Evolutionary conservation across 2,797 vertebrate species (phyloP), one percentile per base, ranked within the genome.

Genomic region (Apogon talboti): DNA sequence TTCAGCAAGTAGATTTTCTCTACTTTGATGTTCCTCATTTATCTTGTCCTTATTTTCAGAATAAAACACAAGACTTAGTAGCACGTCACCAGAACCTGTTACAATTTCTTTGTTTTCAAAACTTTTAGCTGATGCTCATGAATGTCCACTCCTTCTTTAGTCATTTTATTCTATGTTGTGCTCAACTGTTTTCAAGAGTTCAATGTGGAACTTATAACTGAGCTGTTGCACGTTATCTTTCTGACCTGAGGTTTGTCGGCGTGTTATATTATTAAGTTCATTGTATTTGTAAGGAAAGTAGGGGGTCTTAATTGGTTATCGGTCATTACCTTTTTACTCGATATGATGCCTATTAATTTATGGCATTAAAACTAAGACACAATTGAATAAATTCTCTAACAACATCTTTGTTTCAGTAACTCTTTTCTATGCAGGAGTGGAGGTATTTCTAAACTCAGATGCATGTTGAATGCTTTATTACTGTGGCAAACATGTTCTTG

Each of bases 1-100:
- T 91, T 98, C 96, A 33, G 91, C 81, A 60, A 95, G 94, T 76
- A 99, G 79, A 48, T 91, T 90, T 90, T 97, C 96, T 8, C 95
- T 95, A 56, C 62, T 95, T 87, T 94, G 93, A 16, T 95, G 93
- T 51, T 96, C 96, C 82, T 96, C 93, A 24, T 85, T 94, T 66
- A 87, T 83, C 70, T 82, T 87, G 71, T 98, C 95, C 97, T 99
- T 64, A 8, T 61, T 65, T 13, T 14, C 11, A 62, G 13, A 47
- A 62, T 56, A 18, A 43, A 43, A 66, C 5, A 47, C 2, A 49
- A 12, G 51, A 28, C 52, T 76, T 5, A n/a, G n/a, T n/a, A 55
- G 33, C 48, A 7, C 18, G 24, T 19, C n/a, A 0, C 2, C 18
- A 21, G 38, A 57, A 11, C 11, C 7, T 24, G 21, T 24, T 24